A percentile compares a stretch with the other conserved stretches of the same genome.
Evolutionary conservation across 2,888 invertebrate genomes (phyloP).

Genomic region (Drosophila basisetae): DNA sequence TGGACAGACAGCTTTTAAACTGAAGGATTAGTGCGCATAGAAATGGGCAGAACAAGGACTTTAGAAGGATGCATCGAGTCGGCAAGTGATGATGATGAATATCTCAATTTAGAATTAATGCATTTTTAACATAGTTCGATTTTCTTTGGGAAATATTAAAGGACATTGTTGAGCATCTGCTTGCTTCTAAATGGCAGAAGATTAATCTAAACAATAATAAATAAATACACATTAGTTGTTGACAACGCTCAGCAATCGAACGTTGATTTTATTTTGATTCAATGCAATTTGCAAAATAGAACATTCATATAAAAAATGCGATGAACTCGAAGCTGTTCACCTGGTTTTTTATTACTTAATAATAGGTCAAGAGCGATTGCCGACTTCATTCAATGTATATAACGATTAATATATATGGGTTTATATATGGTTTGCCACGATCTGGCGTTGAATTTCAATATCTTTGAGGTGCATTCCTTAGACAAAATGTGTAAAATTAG

Average conservation of each 20-base stretch:
- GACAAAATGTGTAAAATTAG: constrained; percentile 20
- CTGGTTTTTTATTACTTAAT: not conserved
- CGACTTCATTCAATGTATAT: not conserved
- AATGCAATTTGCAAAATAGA: constrained; percentile 1
- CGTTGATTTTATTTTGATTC: not conserved
- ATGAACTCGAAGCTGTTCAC: not conserved
- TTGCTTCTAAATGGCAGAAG: not conserved
- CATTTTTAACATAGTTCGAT: too few species aligned
- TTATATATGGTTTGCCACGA: constrained; percentile 16
- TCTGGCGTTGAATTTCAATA: constrained; percentile 3
- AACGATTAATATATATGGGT: not conserved
- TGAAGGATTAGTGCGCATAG: not conserved
- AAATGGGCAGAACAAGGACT: too few species aligned
- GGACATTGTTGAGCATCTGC: not conserved
- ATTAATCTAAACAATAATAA: not conserved
- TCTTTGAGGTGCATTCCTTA: constrained; percentile 3
- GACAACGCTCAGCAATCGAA: not conserved
- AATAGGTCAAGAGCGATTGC: constrained; percentile 9
- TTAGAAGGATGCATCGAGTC: not conserved
- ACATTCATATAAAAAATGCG: not conserved
- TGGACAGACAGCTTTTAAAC: too few species aligned
- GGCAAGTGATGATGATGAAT: not conserved
- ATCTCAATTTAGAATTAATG: not conserved
- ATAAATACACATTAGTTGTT: not conserved
- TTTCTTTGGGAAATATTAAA: not conserved